Evolutionary conservation across 2,113 vertebrate species (phyloP).

Genomic region (Candoia aspera): DNA sequence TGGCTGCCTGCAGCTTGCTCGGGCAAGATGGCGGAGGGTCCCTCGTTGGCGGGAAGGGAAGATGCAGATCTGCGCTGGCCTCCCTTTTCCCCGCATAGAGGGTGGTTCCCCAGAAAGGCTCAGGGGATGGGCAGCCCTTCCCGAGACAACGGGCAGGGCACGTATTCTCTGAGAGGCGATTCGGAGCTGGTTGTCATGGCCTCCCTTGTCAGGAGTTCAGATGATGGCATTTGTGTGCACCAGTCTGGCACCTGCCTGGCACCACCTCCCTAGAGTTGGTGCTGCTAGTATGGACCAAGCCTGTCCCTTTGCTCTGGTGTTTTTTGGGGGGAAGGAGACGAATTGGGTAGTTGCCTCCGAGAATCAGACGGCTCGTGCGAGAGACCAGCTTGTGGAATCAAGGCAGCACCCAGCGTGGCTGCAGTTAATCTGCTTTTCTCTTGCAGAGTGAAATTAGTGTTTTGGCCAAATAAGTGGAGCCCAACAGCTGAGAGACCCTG

Average conservation of each 20-base stretch:
- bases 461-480: not conserved
- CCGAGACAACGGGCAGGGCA: not conserved
- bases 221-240: not conserved
- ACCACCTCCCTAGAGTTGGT: not conserved
- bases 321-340: not conserved
- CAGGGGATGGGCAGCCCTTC: not conserved
- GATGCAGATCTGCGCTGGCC: too few relatives aligned
- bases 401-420: not conserved
- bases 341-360: too few relatives aligned
- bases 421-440: not conserved
- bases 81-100: too few relatives aligned
- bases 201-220: not conserved
- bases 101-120: not conserved
- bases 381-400: too few relatives aligned
- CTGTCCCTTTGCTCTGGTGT: not conserved
- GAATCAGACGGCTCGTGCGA: not conserved
- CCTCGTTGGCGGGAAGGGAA: not conserved
- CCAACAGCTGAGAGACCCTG: not conserved
- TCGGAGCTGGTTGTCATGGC: not conserved
- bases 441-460: not conserved
- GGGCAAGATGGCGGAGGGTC: not conserved
- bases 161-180: not conserved
- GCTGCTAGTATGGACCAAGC: not conserved
- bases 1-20: not conserved
- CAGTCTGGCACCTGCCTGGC: not conserved